Base-by-base conservation (phyloP, 2,113 vertebrate genomes). In the Daphoenositta chrysoptera region DNA sequence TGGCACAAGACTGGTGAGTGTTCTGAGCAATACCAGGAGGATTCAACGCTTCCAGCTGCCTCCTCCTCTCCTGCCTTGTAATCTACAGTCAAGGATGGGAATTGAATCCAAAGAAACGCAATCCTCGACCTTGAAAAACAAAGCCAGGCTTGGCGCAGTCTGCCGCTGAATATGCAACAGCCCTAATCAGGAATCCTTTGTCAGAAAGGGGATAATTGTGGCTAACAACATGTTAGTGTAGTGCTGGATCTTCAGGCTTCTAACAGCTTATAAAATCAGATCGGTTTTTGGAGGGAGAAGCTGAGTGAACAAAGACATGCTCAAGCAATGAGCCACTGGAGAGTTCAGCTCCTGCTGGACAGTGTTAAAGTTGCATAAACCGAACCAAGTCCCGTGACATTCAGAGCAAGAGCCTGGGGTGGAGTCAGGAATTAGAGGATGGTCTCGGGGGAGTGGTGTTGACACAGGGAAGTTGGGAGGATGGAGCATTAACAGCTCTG, bases 41-140 rank as follows among this genome's bases (percentile, higher is more conserved):
- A 77, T 79, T 94, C 65, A 66, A 44, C 0, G 3, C 73, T 94
- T 96, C 94, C 85, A 90, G 75, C 87, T 93, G 64, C 81, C 76
- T 92, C 68, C 75, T 97, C 48, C 84, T 93, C 79, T 81, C 40
- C 86, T 24, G 47, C 68, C 78, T 92, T 76, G 82, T 96, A 97
- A 95, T 95, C 94, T 95, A 65, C 1, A n/a, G 58, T 92, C 94
- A 93, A 93, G 84, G 87, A 87, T 95, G 94, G 94, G 92, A 94
- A 97, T 89, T 95, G 91, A 96, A 94, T 93, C 84, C 94, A 85
- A 93, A 92, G 90, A 96, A 95, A 90, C 35, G 85, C 94, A 97
- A 45, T 95, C 86, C 95, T 94, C 78, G 90, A 95, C 97, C 95
- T 97, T 97, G 97, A 96, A 83, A 96, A 95, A 87, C 89, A 93